Percentiles rank a stretch among this genome's conserved stretches.
Evolutionary conservation across 2,113 vertebrate genomes (phyloP).

Genomic region (Albula goreensis): DNA sequence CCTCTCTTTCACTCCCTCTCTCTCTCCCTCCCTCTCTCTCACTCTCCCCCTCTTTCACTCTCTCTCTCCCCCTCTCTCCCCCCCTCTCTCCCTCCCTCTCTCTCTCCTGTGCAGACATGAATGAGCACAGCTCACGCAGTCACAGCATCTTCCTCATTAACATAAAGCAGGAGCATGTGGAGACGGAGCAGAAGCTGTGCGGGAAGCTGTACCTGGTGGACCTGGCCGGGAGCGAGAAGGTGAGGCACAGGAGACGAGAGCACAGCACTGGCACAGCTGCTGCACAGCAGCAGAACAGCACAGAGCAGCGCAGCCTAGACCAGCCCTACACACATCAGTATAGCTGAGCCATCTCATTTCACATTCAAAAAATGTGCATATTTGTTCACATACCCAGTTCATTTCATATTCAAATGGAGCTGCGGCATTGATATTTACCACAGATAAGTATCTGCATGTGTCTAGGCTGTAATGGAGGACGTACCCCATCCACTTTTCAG

Average conservation of each 20-base stretch:
- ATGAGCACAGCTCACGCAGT: conserved; percentile 89
- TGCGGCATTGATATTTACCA: no score
- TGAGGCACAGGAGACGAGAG: conserved; percentile 36
- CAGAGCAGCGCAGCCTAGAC: not conserved
- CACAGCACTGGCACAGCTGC: not conserved
- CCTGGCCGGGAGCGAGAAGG: conserved; percentile 90
- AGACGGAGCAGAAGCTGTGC: conserved; percentile 87
- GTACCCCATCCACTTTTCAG: not conserved
- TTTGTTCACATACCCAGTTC: not conserved
- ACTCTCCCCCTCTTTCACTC: not conserved
- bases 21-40: not conserved
- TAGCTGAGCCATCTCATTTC: not conserved
- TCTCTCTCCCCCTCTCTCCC: no score
- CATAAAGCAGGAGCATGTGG: conserved; percentile 90
- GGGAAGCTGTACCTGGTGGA: conserved; percentile 90
- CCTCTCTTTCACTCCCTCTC: not conserved
- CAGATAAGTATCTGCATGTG: no score
- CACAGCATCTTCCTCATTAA: conserved; percentile 94
- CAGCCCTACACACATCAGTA: not conserved
- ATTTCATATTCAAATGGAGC: not conserved
- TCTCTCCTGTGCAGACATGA: conserved; percentile 78
- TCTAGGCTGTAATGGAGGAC: not conserved
- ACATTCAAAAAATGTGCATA: not conserved
- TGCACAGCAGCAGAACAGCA: not conserved
- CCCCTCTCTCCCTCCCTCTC: not conserved